phyloP scores from a whole-genome alignment of 2,113 vertebrate genomes.

The Takifugu bimaculatus region DNA sequence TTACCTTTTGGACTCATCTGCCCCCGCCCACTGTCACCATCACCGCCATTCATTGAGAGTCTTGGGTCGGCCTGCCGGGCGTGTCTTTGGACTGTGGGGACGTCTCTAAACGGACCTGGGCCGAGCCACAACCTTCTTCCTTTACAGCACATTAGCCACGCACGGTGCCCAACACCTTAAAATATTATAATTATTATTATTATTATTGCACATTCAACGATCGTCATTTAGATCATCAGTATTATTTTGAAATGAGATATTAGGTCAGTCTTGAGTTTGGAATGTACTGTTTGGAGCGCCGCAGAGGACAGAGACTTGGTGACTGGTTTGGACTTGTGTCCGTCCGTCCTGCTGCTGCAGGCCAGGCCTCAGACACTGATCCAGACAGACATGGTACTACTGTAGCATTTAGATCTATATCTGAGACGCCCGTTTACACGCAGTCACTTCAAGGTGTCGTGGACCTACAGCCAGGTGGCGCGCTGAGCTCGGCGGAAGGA shows the following conservation, averaged over 20 bases:
- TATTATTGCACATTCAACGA: conserved; percentile 58
- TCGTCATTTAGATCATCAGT: conserved; percentile 60
- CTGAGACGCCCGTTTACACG: conserved; percentile 16
- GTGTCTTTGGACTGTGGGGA: no score
- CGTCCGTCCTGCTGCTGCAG: conserved; percentile 14
- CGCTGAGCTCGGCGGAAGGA: conserved; percentile 37
- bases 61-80: no score
- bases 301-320: conserved; percentile 6
- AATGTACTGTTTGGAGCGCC: conserved; percentile 15
- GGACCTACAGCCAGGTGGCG: conserved; percentile 46
- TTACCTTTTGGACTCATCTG: neutral
- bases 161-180: neutral
- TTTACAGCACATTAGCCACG: neutral
- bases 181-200: neutral
- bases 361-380: conserved; percentile 4
- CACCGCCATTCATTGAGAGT: neutral
- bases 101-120: neutral
- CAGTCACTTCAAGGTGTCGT: conserved; percentile 15
- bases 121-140: neutral
- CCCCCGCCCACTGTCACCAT: neutral
- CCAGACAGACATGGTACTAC: conserved; percentile 51
- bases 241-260: conserved; percentile 48
- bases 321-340: conserved; percentile 2
- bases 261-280: conserved; percentile 24
- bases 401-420: conserved; percentile 57